phyloP scores from a whole-genome alignment of 2,113 vertebrate genomes.

The Prunella himalayana region DNA sequence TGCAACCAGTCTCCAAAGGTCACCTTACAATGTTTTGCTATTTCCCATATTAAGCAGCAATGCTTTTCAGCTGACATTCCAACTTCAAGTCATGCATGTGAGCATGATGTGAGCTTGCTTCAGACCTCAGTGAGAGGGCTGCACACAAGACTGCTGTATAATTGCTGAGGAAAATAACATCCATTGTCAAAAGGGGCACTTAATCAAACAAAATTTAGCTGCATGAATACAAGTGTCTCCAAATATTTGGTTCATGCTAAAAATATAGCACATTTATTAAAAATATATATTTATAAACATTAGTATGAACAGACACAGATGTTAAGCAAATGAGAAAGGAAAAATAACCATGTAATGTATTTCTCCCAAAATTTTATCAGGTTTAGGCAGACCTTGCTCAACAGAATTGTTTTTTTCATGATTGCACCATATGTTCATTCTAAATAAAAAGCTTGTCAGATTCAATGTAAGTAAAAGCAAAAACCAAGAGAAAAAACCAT shows the following conservation, averaged over 20 bases:
- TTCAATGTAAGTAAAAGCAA: conserved; percentile 45
- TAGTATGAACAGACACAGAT: conserved; percentile 70
- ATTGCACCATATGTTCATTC: conserved; percentile 44
- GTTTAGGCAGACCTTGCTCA: conserved; percentile 49
- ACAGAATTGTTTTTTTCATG: not conserved
- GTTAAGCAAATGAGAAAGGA: conserved; percentile 65
- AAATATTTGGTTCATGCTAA: conserved; percentile 80
- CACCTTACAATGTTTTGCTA: conserved; percentile 42
- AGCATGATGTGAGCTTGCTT: conserved; percentile 48
- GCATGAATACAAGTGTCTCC: conserved; percentile 53
- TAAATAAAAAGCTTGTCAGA: conserved; percentile 4
- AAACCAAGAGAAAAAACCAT: not conserved
- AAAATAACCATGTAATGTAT: conserved; percentile 52
- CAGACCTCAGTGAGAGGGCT: conserved; percentile 31
- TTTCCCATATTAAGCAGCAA: conserved; percentile 52
- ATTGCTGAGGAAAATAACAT: conserved; percentile 5
- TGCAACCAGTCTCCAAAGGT: conserved; percentile 58
- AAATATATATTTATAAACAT: conserved; percentile 84
- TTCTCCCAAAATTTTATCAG: conserved; percentile 53
- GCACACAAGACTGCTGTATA: conserved; percentile 33
- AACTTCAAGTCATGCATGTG: conserved; percentile 61
- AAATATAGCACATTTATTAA: conserved; percentile 85
- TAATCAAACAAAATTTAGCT: conserved; percentile 51
- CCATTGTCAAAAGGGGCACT: conserved; percentile 28
- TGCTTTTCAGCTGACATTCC: conserved; percentile 65